Evolutionary conservation across 2,113 vertebrate genomes (phyloP).

Genomic region (Apaloderma vittatum): DNA sequence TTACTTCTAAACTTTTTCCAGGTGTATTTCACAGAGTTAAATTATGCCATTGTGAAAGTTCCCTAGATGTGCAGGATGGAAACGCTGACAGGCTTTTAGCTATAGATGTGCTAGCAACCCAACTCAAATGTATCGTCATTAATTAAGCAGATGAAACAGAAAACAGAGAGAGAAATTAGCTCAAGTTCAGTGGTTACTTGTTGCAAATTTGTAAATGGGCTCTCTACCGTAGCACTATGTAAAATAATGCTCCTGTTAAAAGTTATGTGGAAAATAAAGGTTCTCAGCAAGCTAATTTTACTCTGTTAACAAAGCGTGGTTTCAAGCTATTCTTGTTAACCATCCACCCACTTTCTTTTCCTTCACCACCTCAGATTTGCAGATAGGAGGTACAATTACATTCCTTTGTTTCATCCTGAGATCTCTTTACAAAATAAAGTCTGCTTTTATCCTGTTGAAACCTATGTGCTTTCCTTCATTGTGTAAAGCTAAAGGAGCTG

Average conservation of each 20-base stretch:
- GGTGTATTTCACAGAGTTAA: neutral
- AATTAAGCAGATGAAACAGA: constrained; percentile 64
- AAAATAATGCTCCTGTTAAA: constrained; percentile 67
- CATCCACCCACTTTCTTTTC: constrained; percentile 71
- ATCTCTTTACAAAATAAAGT: constrained; percentile 72
- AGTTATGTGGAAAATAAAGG: constrained; percentile 65
- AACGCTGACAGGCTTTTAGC: constrained; percentile 31
- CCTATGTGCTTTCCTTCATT: constrained; percentile 63
- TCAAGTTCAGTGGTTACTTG: constrained; percentile 39
- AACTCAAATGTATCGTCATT: neutral
- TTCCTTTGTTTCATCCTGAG: constrained; percentile 72
- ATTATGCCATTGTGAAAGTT: neutral
- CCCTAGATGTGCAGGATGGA: constrained; percentile 18
- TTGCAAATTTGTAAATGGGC: constrained; percentile 68
- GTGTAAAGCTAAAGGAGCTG: constrained; percentile 53
- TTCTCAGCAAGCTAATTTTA: constrained; percentile 81
- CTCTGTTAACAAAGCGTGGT: constrained; percentile 66
- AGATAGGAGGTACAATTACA: constrained; percentile 71
- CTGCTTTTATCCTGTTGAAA: constrained; percentile 73
- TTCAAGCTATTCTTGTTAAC: constrained; percentile 74
- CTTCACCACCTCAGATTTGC: constrained; percentile 76
- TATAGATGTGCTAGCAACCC: neutral
- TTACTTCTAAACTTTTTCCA: neutral
- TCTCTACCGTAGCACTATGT: constrained; percentile 24
- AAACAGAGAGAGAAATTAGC: constrained; percentile 69